Evolutionary conservation across 2,888 invertebrate species (phyloP), one percentile per base, ranked within the genome.

Genomic region (Epicampocera succincta): DNA sequence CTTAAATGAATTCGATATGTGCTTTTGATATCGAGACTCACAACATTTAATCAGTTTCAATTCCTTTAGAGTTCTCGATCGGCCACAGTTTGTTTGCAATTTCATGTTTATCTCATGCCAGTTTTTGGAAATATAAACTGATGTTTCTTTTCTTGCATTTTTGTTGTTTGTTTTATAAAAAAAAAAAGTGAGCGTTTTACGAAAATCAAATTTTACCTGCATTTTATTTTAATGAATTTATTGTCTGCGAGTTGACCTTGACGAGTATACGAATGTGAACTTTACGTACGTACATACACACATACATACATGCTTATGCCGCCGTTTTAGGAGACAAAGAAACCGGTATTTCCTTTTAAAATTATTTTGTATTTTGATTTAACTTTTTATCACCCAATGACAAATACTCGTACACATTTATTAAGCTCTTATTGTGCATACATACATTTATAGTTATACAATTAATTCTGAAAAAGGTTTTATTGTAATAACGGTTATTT

Each of bases 191-290:
- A 50, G n/a, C 63, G 38, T 69, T 40, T 71, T 52, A 42, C 2
- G 9, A 42, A 25, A 17, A 42, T 72, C 38, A 38, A 29, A 68
- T 60, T 63, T 50, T 52, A 56, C 15, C 40, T 65, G 13, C 11
- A 63, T 50, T 68, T 54, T 21, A 78, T 74, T 78, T 82, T 50
- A 48, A 61, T 74, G 71, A 74, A 82, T 50, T 61, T 72, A 54
- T 52, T 73, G 72, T 73, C 77, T 69, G 48, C 46, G 19, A 42
- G 25, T 69, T 82, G 78, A 82, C 82, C 82, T 78, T 82, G 78
- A 74, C 56, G 56, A 56, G 17, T 12, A 19, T n/a, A 46, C 8
- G 17, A 29, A 65, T 48, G 56, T 25, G 11, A 65, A 74, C 54
- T 74, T 12, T 15, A 21, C 52, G 68, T 72, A 50, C n/a, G n/a